These are phyloP conservation scores for Callipepla californica DNA, from an alignment of 2,113 vertebrate genomes.

Conservation along the genomic window DNA sequence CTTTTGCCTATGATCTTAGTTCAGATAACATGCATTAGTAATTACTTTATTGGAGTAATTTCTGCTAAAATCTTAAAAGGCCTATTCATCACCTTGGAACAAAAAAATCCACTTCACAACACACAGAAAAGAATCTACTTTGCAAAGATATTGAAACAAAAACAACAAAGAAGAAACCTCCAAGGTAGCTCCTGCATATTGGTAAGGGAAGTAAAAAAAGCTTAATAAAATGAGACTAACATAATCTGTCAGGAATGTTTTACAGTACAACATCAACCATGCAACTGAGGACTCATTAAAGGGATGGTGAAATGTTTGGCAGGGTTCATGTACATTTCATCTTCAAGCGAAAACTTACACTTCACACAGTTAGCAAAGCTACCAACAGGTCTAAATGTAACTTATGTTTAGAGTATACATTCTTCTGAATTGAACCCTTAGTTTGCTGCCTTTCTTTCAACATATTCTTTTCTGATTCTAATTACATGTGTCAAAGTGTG, in stretches of 20 bases:
- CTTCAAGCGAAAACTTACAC: not conserved
- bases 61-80: constrained; percentile 1
- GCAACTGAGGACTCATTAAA: not conserved
- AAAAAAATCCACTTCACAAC: not conserved
- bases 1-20: not conserved
- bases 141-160: not conserved
- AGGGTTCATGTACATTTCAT: not conserved
- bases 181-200: not conserved
- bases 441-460: not conserved
- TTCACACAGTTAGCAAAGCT: not conserved
- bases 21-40: not conserved
- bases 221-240: not conserved
- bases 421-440: not conserved
- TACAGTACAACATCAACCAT: not conserved
- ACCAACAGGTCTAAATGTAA: not conserved
- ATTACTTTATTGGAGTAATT: not conserved
- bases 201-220: not conserved
- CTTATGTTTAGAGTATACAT: not conserved
- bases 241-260: not conserved
- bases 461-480: not conserved
- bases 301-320: not conserved
- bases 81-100: not conserved
- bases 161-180: not conserved
- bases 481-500: not conserved
- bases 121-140: not conserved